These are phyloP conservation scores for Dromiciops gliroides DNA, from an alignment of 2,113 vertebrate genomes.

Conservation along the genomic window DNA sequence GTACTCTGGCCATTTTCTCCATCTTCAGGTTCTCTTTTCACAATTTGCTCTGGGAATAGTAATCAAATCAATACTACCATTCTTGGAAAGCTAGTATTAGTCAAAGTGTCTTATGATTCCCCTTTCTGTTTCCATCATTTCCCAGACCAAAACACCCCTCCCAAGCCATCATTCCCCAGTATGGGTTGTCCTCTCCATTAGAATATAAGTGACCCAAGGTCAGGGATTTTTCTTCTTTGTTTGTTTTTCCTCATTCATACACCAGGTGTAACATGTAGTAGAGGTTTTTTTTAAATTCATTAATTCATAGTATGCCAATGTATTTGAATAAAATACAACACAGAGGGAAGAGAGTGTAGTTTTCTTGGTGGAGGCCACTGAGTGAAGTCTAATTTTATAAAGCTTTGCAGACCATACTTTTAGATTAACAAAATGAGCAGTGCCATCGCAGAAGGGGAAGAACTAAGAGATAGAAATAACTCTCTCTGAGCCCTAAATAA, in stretches of 20 bases:
- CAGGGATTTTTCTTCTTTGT: not conserved
- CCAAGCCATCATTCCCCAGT: too few relatives aligned
- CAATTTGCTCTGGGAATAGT: not conserved
- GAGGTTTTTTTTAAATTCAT: not conserved
- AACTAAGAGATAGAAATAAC: not conserved
- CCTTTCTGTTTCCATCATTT: not conserved
- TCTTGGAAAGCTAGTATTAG: not conserved
- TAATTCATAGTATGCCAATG: not conserved
- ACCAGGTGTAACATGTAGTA: not conserved
- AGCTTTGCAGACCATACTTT: not conserved
- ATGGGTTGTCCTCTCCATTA: not conserved
- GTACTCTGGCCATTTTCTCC: not conserved
- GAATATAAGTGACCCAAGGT: not conserved
- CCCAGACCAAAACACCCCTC: too few relatives aligned
- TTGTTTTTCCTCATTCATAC: not conserved
- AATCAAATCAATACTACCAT: not conserved
- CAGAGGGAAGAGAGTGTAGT: not conserved
- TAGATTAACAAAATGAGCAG: not conserved
- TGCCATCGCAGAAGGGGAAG: not conserved
- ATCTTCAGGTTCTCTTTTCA: not conserved
- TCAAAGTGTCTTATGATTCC: not conserved
- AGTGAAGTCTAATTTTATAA: not conserved
- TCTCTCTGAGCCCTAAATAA: not conserved
- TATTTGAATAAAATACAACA: not conserved
- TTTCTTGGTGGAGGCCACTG: not conserved